phyloP scores from a whole-genome alignment of 2,888 invertebrate genomes.

The Napeogenes inachia region DNA sequence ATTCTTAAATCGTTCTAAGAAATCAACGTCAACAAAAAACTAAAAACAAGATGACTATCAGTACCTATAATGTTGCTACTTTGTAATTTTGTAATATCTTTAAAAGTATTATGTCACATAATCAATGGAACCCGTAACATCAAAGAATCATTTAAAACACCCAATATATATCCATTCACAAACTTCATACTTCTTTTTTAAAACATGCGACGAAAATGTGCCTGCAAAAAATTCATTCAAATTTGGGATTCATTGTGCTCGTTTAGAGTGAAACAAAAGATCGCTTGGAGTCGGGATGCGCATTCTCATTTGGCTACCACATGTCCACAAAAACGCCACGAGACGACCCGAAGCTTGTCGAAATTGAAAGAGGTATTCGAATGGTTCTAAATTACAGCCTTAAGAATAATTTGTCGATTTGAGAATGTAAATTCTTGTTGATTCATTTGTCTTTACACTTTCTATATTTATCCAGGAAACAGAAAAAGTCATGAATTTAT shows the following conservation, averaged over 20 bases:
- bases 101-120: slow-evolving; percentile 28
- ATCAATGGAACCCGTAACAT: slow-evolving; percentile 25
- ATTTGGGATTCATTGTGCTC: slow-evolving; percentile 45
- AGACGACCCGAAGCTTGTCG: slow-evolving; percentile 40
- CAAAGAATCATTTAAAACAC: slow-evolving; percentile 32
- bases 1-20: no score
- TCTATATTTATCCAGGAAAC: no score
- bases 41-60: slow-evolving; percentile 16
- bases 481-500: no score
- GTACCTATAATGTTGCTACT: background rate
- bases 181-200: slow-evolving; percentile 33
- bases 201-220: slow-evolving; percentile 41
- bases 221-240: slow-evolving; percentile 44
- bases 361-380: slow-evolving; percentile 41
- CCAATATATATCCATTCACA: slow-evolving; percentile 41
- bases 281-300: slow-evolving; percentile 42
- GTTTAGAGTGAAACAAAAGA: slow-evolving; percentile 37
- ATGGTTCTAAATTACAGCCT: slow-evolving; percentile 31
- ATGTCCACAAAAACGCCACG: slow-evolving; percentile 57
- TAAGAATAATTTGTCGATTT: slow-evolving; percentile 31
- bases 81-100: background rate
- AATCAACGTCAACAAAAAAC: background rate
- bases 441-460: no score
- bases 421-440: slow-evolving; percentile 3
- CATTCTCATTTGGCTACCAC: slow-evolving; percentile 60